phyloP scores from a whole-genome alignment of 2,888 invertebrate species.

The Seira musarum region DNA sequence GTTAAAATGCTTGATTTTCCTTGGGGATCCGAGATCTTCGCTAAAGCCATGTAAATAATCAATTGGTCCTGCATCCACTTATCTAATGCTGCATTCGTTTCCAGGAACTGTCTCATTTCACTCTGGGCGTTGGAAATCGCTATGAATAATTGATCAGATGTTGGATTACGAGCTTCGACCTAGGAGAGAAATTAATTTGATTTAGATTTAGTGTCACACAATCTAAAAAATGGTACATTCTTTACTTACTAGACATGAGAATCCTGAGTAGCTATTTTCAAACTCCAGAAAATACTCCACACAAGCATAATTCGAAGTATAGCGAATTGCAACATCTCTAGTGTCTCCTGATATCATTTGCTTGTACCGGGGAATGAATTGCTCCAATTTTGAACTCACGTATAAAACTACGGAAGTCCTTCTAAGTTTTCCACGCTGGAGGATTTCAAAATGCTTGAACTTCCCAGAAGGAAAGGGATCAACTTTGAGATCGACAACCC shows the following conservation, averaged over 20 bases:
- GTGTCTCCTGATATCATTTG: slow-evolving; percentile 46
- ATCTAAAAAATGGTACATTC: too few species aligned
- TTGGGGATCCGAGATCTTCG: slow-evolving; percentile 51
- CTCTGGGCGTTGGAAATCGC: slow-evolving; percentile 54
- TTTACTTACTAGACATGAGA: slow-evolving; percentile 59
- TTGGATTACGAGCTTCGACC: slow-evolving; percentile 63
- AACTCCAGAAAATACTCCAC: slow-evolving; percentile 61
- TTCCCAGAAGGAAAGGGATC: slow-evolving; percentile 36
- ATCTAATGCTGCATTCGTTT: slow-evolving; percentile 58
- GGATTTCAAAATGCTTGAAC: slow-evolving; percentile 53
- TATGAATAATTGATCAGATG: slow-evolving; percentile 53
- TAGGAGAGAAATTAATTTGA: too few species aligned
- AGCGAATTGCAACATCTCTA: slow-evolving; percentile 58
- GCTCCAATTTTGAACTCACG: slow-evolving; percentile 59
- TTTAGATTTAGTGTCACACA: too few species aligned
- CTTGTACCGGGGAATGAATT: slow-evolving; percentile 47
- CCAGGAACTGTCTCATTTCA: slow-evolving; percentile 54
- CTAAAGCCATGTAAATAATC: slow-evolving; percentile 66
- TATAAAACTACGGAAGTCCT: slow-evolving; percentile 58
- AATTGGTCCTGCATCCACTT: slow-evolving; percentile 67
- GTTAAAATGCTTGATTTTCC: slow-evolving; percentile 49
- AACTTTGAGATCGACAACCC: slow-evolving; percentile 61
- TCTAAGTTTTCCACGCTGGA: slow-evolving; percentile 52
- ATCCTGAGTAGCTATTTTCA: slow-evolving; percentile 62
- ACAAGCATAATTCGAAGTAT: slow-evolving; percentile 59